phyloP scores from a whole-genome alignment of 2,888 invertebrate genomes.

The Petrolisthes cinctipes region DNA sequence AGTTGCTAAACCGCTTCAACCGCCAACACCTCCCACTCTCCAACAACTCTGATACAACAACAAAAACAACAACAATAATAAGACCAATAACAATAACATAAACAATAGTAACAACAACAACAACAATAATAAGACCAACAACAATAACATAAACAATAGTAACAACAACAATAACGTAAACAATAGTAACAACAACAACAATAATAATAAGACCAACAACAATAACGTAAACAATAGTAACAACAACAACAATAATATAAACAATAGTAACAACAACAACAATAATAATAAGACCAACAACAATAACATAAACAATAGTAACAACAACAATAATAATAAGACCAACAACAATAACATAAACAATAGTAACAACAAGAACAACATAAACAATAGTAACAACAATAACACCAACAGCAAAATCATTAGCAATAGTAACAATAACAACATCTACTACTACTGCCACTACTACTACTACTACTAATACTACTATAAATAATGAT shows the following conservation, averaged over 20 bases:
- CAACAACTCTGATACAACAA: conserved; percentile 23
- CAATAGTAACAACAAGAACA: neutral
- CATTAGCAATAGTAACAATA: neutral
- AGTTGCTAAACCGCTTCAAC: conserved; percentile 37
- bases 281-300: neutral
- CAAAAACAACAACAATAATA: neutral
- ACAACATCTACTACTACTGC: neutral
- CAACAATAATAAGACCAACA: neutral
- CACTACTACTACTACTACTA: neutral
- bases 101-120: neutral
- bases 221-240: too few species aligned
- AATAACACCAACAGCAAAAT: neutral
- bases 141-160: neutral
- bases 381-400: neutral
- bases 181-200: neutral
- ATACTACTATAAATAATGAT: too few species aligned
- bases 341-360: neutral
- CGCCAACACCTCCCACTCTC: conserved; percentile 39
- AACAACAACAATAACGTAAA: neutral
- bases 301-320: neutral
- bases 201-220: neutral
- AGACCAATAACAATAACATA: too few species aligned
- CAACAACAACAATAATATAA: neutral
- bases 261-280: neutral
- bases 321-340: neutral